Percentiles rank a stretch among this genome's conserved stretches.
Evolutionary conservation across 2,797 vertebrate species (phyloP).

Genomic region (Halcyon chelicuti): DNA sequence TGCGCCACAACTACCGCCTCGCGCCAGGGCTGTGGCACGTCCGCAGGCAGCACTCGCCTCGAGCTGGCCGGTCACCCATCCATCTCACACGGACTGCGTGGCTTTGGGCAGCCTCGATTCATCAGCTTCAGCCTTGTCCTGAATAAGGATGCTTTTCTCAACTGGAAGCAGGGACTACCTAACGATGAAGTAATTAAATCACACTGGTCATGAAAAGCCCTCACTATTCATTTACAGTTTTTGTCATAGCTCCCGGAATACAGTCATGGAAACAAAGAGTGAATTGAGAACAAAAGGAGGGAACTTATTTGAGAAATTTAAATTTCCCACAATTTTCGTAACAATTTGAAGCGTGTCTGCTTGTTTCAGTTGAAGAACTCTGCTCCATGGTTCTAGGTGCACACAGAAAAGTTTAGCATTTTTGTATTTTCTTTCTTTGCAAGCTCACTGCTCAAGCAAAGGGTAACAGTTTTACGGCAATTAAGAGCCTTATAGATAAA

Average conservation of each 20-base stretch:
- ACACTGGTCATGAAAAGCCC: background rate
- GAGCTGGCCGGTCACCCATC: background rate
- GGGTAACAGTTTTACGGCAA: background rate
- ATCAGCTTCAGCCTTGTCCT: background rate
- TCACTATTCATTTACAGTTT: background rate
- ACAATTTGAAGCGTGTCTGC: background rate
- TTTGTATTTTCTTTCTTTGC: background rate
- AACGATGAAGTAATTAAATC: background rate
- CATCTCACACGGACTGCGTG: accelerated
- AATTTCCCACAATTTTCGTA: background rate
- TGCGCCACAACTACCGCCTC: background rate
- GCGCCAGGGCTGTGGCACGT: background rate
- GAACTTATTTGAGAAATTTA: background rate
- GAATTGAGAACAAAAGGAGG: constrained; percentile 25
- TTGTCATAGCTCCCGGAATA: background rate
- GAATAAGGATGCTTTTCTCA: constrained; percentile 25
- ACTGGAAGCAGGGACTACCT: background rate
- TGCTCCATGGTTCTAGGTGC: background rate
- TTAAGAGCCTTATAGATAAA: background rate
- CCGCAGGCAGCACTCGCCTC: background rate
- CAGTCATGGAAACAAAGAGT: background rate
- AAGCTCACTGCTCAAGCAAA: background rate
- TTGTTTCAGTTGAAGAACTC: background rate
- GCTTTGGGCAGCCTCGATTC: background rate
- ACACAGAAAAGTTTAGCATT: background rate